Conservation (phyloP, 2,113 vertebrate species). For the Heloderma charlesbogerti region DNA sequence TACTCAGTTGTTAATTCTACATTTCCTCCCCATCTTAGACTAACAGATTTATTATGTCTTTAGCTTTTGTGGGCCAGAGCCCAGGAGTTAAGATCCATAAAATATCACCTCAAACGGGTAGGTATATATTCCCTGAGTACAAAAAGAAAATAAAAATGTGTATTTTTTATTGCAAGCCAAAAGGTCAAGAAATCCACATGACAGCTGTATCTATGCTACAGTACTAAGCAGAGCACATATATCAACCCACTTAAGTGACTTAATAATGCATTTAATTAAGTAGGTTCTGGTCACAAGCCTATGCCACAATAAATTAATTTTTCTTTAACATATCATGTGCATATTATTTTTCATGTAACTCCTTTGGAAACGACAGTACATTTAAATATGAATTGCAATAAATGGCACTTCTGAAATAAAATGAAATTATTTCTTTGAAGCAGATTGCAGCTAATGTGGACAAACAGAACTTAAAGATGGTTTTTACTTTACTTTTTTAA, state of each 20-base stretch:
- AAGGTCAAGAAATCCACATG: background rate
- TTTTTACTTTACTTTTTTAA: background rate
- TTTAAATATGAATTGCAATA: background rate
- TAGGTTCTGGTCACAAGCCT: background rate
- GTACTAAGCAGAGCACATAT: background rate
- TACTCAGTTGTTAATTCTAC: background rate
- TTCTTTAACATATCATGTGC: background rate
- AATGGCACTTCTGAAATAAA: too few relatives aligned
- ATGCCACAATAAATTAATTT: background rate
- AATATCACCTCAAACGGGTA: background rate
- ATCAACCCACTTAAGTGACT: background rate
- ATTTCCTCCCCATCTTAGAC: background rate
- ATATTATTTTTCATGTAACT: background rate
- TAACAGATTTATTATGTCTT: background rate
- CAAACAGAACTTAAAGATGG: background rate
- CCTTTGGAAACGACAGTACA: background rate
- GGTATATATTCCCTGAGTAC: background rate
- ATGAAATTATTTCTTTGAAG: background rate
- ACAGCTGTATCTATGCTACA: background rate
- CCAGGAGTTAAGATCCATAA: background rate
- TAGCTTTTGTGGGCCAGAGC: background rate
- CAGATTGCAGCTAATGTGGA: slow-evolving; percentile 2
- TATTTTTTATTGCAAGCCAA: background rate
- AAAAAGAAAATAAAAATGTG: background rate
- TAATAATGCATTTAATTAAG: background rate